A percentile compares a stretch with the other conserved stretches of the same genome.
Evolutionary conservation across 2,797 vertebrate species (phyloP).

Genomic region (Acrossocheilus wenchowensis): DNA sequence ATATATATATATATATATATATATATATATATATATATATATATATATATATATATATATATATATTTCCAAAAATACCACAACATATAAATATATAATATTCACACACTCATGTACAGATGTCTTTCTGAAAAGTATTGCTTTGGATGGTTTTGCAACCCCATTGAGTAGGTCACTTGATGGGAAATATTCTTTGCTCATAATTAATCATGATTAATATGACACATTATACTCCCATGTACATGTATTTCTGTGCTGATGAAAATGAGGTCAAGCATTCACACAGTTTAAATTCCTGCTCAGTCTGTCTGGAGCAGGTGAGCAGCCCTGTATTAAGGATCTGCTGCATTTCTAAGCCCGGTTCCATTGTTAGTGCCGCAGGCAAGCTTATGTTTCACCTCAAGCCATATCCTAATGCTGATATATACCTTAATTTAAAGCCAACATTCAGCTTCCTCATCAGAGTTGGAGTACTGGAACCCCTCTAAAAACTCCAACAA

Average conservation of each 20-base stretch:
- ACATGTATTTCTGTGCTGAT: neutral
- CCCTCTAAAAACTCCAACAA: slow-evolving; percentile 2
- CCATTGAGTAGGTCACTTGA: neutral
- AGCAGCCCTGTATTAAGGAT: slow-evolving; percentile 1
- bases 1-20: no score
- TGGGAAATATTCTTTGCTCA: neutral
- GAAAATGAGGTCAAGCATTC: slow-evolving; percentile 25
- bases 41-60: no score
- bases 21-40: no score
- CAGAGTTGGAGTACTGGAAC: neutral
- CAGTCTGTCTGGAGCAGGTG: slow-evolving; percentile 12
- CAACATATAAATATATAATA: no score
- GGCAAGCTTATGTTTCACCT: slow-evolving; percentile 58
- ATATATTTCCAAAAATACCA: no score
- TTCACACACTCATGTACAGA: no score
- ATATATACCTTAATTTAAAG: slow-evolving; percentile 55
- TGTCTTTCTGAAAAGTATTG: neutral
- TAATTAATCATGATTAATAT: slow-evolving; percentile 24
- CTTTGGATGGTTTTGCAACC: neutral
- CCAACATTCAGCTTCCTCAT: slow-evolving; percentile 27
- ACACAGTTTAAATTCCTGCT: neutral
- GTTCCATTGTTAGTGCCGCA: slow-evolving; percentile 36
- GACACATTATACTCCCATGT: neutral
- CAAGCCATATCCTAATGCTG: slow-evolving; percentile 46
- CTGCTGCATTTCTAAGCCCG: neutral